A percentile compares a stretch with the other conserved stretches of the same genome.
Evolutionary conservation across 2,113 vertebrate species (phyloP).

Genomic region (Alectura lathami): DNA sequence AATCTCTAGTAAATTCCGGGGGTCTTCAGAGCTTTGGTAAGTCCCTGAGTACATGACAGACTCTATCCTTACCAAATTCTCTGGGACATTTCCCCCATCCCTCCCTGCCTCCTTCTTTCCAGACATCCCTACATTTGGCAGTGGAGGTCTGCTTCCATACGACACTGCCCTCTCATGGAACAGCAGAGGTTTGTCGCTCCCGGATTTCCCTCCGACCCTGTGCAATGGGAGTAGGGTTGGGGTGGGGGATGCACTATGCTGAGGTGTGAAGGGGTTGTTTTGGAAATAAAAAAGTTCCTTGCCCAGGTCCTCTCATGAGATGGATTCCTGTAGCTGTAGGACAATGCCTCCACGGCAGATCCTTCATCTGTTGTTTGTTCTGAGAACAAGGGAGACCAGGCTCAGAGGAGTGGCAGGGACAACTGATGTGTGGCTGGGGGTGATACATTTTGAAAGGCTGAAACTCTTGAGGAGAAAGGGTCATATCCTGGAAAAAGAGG

Average conservation of each 20-base stretch:
- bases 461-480: background rate
- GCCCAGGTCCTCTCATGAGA: background rate
- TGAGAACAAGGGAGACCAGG: background rate
- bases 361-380: background rate
- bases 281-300: background rate
- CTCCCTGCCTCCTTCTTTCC: background rate
- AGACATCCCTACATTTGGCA: rapidly evolving
- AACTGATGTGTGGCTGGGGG: background rate
- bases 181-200: background rate
- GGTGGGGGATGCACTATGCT: rapidly evolving
- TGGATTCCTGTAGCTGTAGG: background rate
- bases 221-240: background rate
- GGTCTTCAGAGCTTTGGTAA: background rate
- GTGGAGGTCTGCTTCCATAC: background rate
- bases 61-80: background rate
- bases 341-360: rapidly evolving
- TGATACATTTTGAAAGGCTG: background rate
- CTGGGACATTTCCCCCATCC: background rate
- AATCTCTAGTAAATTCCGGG: background rate
- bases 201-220: background rate
- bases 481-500: background rate
- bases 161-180: slow-evolving; percentile 59
- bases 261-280: background rate
- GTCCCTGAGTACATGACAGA: background rate
- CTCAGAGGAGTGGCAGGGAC: background rate